Conservation (phyloP, 2,888 invertebrate species). For the Therioaphis trifolii region DNA sequence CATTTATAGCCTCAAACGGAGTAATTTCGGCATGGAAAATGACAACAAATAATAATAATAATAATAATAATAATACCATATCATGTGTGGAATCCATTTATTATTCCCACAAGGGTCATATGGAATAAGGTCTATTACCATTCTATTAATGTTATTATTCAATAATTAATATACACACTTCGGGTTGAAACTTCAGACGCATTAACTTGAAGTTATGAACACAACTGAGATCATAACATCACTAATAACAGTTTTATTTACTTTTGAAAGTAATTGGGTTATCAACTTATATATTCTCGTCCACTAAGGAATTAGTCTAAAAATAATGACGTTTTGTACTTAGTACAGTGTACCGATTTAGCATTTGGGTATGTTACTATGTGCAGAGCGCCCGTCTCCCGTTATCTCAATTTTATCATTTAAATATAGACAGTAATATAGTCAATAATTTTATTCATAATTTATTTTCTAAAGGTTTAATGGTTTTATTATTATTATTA, state of each 20-base stretch:
- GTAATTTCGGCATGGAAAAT: neutral
- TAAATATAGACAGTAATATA: no score
- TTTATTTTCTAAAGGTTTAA: no score
- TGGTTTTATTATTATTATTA: no score
- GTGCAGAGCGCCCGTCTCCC: no score
- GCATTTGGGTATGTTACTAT: no score
- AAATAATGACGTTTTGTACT: no score
- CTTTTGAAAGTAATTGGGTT: neutral
- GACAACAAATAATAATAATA: slow-evolving; percentile 15
- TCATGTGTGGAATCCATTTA: neutral
- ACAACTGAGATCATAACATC: neutral
- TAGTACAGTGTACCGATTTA: no score
- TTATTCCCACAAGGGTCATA: slow-evolving; percentile 13
- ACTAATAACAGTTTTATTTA: neutral
- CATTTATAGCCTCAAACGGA: neutral
- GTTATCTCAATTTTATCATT: no score
- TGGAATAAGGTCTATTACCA: neutral
- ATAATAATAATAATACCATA: neutral
- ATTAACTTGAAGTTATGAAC: neutral
- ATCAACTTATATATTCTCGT: no score
- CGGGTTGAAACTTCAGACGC: neutral
- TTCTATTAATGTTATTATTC: slow-evolving; percentile 17
- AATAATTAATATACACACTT: slow-evolving; percentile 26
- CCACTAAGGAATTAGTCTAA: no score
- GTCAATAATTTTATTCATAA: no score